Evolutionary conservation across 2,888 invertebrate species (phyloP), one percentile per base, ranked within the genome.

Genomic region (Noctua janthina): DNA sequence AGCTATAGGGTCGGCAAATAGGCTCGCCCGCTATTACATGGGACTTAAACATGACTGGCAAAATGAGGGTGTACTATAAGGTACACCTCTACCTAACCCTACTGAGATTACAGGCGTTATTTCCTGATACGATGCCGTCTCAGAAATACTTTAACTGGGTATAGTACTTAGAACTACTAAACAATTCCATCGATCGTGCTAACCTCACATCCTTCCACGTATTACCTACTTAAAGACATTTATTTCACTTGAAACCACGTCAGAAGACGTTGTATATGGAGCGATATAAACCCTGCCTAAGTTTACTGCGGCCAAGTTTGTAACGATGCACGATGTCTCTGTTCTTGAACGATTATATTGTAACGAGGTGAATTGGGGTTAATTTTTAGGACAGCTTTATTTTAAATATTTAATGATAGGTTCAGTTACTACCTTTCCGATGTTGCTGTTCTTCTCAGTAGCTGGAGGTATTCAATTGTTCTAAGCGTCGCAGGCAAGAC

Each of bases 231-330:
- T 51, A 35, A 39, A 51, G 64, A 51, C 51, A 67, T 78, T 67
- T 1, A 78, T 84, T 84, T 74, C 20, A 62, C 85, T 84, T 68
- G 46, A 74, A 84, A n/a, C 70, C 62, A 49, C 54, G 62, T 74
- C 67, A 76, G 35, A 59, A 43, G 51, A 39, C 49, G 23, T 43
- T 62, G 76, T 74, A 71, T 69, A 78, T 54, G 68, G 11, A 66
- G 64, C 43, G 62, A n/a, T 46, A 54, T 64, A 69, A 59, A 76
- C 69, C 39, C 15, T n/a, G 71, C 54, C 66, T 35, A 76, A 86
- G 66, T 86, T 86, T 78, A 76, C 85, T 75, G 70, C 56, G 43
- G 17, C 43, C 39, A 67, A 78, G 66, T 78, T 82, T 49, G 67
- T 56, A 67, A 74, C 62, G n/a, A 78, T 82, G 56, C 76, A 74